A percentile compares a stretch with the other conserved stretches of the same genome.
phyloP scores from a whole-genome alignment of 2,113 vertebrate genomes.

The Callaeas wilsoni region DNA sequence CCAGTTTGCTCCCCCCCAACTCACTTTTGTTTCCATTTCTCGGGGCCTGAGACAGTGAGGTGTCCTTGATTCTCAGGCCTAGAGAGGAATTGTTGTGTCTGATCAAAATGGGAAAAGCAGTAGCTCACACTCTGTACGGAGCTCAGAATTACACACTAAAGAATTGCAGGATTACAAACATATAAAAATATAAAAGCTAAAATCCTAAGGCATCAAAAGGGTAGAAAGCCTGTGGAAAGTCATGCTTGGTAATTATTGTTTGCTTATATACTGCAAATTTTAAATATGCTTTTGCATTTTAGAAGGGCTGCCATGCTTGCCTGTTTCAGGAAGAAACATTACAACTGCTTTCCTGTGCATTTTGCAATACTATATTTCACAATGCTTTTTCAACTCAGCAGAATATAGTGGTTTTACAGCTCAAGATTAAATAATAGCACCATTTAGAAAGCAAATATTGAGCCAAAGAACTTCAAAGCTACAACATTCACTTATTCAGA shows the following conservation, averaged over 20 bases:
- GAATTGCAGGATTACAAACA: too few species aligned
- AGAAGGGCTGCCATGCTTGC: neutral
- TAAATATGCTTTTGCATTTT: neutral
- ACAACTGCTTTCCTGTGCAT: constrained; percentile 5
- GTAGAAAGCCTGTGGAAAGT: neutral
- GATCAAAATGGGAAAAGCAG: too few species aligned
- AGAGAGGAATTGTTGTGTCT: too few species aligned
- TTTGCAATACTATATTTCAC: constrained; percentile 25
- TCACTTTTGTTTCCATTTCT: too few species aligned
- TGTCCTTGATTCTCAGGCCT: too few species aligned
- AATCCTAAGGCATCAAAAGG: too few species aligned
- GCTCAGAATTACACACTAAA: too few species aligned
- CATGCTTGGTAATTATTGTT: neutral
- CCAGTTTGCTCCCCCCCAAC: too few species aligned
- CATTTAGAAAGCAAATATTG: neutral
- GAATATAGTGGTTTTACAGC: neutral
- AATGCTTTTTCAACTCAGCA: neutral
- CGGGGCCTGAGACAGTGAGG: too few species aligned
- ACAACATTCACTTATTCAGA: neutral
- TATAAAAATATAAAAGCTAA: too few species aligned
- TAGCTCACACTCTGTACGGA: too few species aligned
- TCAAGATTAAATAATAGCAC: neutral
- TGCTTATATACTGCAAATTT: neutral
- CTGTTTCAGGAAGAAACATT: neutral
- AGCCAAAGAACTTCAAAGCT: neutral